These are phyloP conservation scores for Anastrepha ludens DNA, from an alignment of 1,140 invertebrate genomes.

Conservation along the genomic window DNA sequence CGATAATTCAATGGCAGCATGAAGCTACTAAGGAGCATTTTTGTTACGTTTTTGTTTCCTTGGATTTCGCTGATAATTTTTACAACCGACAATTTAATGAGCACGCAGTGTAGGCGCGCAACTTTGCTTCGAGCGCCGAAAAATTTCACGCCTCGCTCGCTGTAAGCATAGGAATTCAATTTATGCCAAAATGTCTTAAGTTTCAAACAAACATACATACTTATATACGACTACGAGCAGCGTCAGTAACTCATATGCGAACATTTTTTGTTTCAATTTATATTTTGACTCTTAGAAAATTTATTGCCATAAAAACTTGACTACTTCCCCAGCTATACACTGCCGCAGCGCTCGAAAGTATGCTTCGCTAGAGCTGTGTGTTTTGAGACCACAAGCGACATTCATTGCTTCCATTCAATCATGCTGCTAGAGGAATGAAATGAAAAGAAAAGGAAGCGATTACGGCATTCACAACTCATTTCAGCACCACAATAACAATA, in stretches of 20 bases:
- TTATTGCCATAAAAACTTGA: not conserved
- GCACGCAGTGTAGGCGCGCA: not conserved
- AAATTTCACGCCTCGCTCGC: not conserved
- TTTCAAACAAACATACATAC: not conserved
- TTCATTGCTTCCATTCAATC: not conserved
- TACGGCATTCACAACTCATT: slow-evolving; percentile 20
- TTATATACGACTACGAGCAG: not conserved
- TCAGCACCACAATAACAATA: not conserved
- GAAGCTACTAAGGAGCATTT: no score
- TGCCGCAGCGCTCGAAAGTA: not conserved
- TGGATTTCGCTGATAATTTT: not conserved
- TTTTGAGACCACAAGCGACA: no score
- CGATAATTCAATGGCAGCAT: no score
- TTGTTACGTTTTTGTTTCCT: no score
- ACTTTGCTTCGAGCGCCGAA: not conserved
- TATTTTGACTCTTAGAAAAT: not conserved
- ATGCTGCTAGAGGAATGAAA: not conserved
- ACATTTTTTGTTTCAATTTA: not conserved
- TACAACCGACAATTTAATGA: not conserved
- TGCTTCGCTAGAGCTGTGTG: not conserved
- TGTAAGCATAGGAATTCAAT: not conserved
- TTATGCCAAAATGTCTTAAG: no score
- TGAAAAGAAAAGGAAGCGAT: not conserved
- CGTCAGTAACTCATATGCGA: not conserved
- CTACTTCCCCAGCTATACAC: not conserved